A percentile compares a stretch with the other conserved stretches of the same genome.
Conservation (phyloP, 1,140 invertebrate genomes). For the Monochamus saltuarius region DNA sequence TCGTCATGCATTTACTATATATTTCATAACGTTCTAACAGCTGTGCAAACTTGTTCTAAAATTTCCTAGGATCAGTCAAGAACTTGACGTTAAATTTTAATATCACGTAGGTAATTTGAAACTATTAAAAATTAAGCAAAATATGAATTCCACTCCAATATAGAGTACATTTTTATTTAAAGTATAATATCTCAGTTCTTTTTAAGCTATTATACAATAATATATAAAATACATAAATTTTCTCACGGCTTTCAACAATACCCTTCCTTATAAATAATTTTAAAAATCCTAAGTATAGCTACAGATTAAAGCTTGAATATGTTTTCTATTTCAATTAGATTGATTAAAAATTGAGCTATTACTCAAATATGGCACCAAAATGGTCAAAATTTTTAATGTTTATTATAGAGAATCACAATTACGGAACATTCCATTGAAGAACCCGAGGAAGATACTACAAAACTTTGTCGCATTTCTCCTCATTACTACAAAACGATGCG, state of each 20-base stretch:
- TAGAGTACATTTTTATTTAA: slow-evolving; percentile 39
- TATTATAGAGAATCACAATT: slow-evolving; percentile 41
- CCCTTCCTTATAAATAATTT: slow-evolving; percentile 42
- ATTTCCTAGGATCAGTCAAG: slow-evolving; percentile 46
- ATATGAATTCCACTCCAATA: slow-evolving; percentile 32
- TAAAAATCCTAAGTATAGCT: slow-evolving; percentile 44
- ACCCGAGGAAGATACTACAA: slow-evolving; percentile 36
- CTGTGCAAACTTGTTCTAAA: slow-evolving; percentile 42
- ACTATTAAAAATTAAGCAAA: slow-evolving; percentile 23
- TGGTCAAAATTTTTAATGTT: slow-evolving; percentile 45
- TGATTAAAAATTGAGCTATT: slow-evolving; percentile 53
- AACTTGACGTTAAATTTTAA: slow-evolving; percentile 46
- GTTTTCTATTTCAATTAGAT: slow-evolving; percentile 38
- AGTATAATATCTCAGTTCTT: slow-evolving; percentile 43
- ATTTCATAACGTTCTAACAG: slow-evolving; percentile 30
- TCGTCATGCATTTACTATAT: slow-evolving; percentile 15
- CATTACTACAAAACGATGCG: too few species aligned
- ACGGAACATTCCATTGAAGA: slow-evolving; percentile 51
- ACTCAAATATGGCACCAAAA: slow-evolving; percentile 53
- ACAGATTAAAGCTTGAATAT: slow-evolving; percentile 49
- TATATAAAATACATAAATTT: slow-evolving; percentile 44
- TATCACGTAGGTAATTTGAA: slow-evolving; percentile 44
- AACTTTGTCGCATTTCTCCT: too few species aligned
- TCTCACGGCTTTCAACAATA: slow-evolving; percentile 37
- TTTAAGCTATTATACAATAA: slow-evolving; percentile 28